phyloP scores from a whole-genome alignment of 2,797 vertebrate species.

The Thaleichthys pacificus region DNA sequence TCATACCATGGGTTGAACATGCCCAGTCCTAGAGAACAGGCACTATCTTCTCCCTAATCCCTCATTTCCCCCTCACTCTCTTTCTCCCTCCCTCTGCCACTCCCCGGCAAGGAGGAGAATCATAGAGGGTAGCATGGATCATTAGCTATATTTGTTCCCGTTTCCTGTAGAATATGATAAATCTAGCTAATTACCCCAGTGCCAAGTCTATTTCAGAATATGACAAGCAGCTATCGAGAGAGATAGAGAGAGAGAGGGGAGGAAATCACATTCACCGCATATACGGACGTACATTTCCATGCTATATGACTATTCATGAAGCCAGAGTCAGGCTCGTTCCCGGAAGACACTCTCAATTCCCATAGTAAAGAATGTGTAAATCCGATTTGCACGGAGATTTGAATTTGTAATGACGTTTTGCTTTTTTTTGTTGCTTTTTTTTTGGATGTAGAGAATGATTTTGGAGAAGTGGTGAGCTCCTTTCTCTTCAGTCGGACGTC shows the following conservation, averaged over 20 bases:
- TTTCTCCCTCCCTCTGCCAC: background rate
- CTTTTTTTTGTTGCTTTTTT: slow-evolving; percentile 50
- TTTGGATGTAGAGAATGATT: slow-evolving; percentile 85
- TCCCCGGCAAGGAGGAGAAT: slow-evolving; percentile 63
- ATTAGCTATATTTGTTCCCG: slow-evolving; percentile 77
- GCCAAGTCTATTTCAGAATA: slow-evolving; percentile 66
- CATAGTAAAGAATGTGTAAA: slow-evolving; percentile 8
- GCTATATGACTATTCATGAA: slow-evolving; percentile 70
- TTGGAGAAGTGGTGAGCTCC: slow-evolving; percentile 80
- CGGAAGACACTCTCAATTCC: slow-evolving; percentile 33
- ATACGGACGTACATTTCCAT: slow-evolving; percentile 42
- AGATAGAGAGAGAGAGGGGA: slow-evolving; percentile 19
- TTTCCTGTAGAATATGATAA: slow-evolving; percentile 79
- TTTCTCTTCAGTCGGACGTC: slow-evolving; percentile 66
- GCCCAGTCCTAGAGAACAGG: too few species aligned
- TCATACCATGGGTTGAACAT: too few species aligned
- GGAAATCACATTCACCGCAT: slow-evolving; percentile 57
- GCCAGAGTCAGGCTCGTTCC: background rate
- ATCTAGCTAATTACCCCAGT: slow-evolving; percentile 76
- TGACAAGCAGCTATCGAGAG: slow-evolving; percentile 64
- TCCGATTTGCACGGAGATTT: slow-evolving; percentile 61
- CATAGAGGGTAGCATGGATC: slow-evolving; percentile 74
- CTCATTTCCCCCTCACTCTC: background rate
- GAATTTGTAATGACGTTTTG: slow-evolving; percentile 56
- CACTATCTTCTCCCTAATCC: slow-evolving; percentile 4